Evolutionary conservation across 2,113 vertebrate species (phyloP), one percentile per base, ranked within the genome.

Genomic region (Blennius ocellaris): DNA sequence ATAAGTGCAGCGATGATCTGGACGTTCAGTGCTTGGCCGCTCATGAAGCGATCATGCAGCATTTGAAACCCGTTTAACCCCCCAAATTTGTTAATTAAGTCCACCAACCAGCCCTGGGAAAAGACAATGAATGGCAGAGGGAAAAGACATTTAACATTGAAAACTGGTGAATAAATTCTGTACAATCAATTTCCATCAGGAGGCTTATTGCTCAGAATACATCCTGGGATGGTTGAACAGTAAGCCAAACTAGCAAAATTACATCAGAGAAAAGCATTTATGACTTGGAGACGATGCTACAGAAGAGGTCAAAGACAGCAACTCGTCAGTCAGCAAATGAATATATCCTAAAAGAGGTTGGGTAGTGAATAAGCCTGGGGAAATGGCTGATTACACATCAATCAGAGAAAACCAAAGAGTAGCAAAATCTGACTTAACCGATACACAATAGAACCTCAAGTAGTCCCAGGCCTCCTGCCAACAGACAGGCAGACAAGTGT

Each of bases 1-100:
- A 99, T 99, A 94, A 99, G 98, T 90, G 98, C 98, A 94, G 97
- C 97, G 84, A 99, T 99, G 93, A 99, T 99, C 92, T 99, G 97
- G 93, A 99, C 98, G 88, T 99, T 99, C 93, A 99, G 93, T 85
- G 97, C 97, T 91, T 98, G 96, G 90, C 98, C 95, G 85, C 95
- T 98, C 95, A 98, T 96, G 93, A 99, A 99, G 90, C 97, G 96
- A 95, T 99, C 98, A 78, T 98, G 97, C 90, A 99, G 94, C 92
- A 96, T 97, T 94, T 99, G 98, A 96, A 99, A 99, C 93, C 98
- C 98, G 92, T 97, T 98, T 95, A 99, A 96, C 50, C 95, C 96
- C 94, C 98, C 98, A 91, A 99, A 99, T 89, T 99, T 99, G 93
- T 99, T 99, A 94, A 99, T 97, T 87, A 99, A 96, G 94, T 99